These are phyloP conservation scores for Pantherophis alleghaniensis DNA, from an alignment of 2,797 vertebrate genomes.

Conservation along the genomic window DNA sequence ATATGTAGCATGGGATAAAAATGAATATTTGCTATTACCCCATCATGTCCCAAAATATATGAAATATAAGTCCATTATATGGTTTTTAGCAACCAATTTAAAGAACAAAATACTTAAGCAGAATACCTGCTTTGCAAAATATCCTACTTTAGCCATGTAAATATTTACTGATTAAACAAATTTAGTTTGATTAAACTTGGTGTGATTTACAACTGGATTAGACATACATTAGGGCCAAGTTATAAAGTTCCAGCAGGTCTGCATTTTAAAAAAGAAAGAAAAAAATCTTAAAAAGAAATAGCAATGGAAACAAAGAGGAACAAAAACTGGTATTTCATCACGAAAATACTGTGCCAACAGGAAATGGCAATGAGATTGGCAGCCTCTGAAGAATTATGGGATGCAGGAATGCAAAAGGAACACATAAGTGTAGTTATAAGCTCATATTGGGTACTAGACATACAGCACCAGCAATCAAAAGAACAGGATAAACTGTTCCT, in stretches of 20 bases:
- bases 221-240: background rate
- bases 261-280: background rate
- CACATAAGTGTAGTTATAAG: background rate
- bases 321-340: constrained; percentile 21
- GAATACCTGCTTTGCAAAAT: background rate
- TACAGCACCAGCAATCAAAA: no score
- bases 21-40: background rate
- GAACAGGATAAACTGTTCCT: background rate
- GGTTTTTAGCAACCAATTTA: background rate
- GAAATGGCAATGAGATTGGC: constrained; percentile 19
- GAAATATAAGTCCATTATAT: background rate
- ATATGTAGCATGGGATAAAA: background rate
- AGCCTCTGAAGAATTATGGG: background rate
- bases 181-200: background rate
- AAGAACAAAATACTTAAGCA: background rate
- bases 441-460: background rate
- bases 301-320: constrained; percentile 18
- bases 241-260: background rate
- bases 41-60: background rate
- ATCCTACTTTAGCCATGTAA: background rate
- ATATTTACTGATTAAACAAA: background rate
- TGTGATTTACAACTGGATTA: background rate
- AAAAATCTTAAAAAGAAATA: background rate
- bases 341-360: constrained; percentile 9
- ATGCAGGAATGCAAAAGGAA: constrained; percentile 9